Evolutionary conservation across 2,888 invertebrate species (phyloP), one percentile per base, ranked within the genome.

Genomic region (Rhyacophila evoluta): DNA sequence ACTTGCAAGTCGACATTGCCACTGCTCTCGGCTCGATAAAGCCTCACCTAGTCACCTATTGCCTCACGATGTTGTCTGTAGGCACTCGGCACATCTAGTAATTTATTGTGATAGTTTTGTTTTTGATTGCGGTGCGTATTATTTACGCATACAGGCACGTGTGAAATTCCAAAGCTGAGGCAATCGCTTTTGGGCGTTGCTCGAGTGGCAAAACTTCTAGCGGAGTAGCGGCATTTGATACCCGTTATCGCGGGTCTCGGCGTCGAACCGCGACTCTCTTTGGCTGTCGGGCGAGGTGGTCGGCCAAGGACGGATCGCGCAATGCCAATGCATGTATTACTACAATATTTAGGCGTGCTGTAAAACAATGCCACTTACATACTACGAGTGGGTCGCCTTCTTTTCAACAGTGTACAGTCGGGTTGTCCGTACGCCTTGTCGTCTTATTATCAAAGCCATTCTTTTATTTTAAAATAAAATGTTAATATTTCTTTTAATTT

Each of bases 221-320:
- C 55, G 25, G 25, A 55, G 25, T 55, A 55, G 55, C 55, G 55
- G 55, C 55, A 55, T 19, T 55, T 19, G 55, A 55, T 55, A 55
- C 55, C 25, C 55, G 55, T 55, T 55, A 55, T 55, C 55, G 55
- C 55, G 55, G 25, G 12, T 19, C 25, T 6, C 55, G 8, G 25
- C 55, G 15, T 8, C 55, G 19, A 15, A 8, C 39, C 12, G 41
- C 41, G 41, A 41, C 55, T 19, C 5, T 6, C 55, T 6, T 6
- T 5, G 15, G 15, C 8, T 5, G 11, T 10, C 55, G 8, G 55
- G 15, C 2, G 19, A 25, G 15, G 55, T 55, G 55, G 19, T 19
- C 55, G 55, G 55, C 55, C 55, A 55, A 55, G 55, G 55, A 55
- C 39, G 39, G 39, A 15, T 39, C 39, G 39, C 15, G 1, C 39